These are phyloP conservation scores for Clanis bilineata DNA, from an alignment of 2,888 invertebrate genomes.

Conservation along the genomic window DNA sequence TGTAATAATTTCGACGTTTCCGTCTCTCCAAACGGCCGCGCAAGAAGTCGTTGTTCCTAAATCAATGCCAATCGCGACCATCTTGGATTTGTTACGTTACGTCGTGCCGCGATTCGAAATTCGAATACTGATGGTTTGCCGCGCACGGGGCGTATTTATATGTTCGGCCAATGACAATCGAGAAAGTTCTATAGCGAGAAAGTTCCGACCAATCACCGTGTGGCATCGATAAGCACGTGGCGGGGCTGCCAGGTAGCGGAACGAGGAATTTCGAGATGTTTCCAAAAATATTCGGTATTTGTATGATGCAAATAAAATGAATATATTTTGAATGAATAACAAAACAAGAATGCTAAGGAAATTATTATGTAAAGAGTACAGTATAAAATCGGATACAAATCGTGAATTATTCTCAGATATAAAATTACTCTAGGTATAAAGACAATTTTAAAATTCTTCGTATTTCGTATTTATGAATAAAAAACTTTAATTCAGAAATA, in stretches of 20 bases:
- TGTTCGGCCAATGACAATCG: slow-evolving; percentile 44
- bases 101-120: slow-evolving; percentile 22
- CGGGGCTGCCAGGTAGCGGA: slow-evolving; percentile 41
- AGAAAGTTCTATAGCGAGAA: slow-evolving; percentile 49
- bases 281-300: no score
- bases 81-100: slow-evolving; percentile 36
- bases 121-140: slow-evolving; percentile 35
- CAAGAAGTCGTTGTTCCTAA: slow-evolving; percentile 64
- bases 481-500: no score
- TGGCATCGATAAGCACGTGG: slow-evolving; percentile 30
- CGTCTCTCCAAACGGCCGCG: slow-evolving; percentile 61
- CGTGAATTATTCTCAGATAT: no score
- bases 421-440: no score
- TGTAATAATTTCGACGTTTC: slow-evolving; percentile 56
- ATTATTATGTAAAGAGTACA: no score
- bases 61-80: slow-evolving; percentile 67
- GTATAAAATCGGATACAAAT: no score
- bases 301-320: no score
- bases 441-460: no score
- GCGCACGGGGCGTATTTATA: slow-evolving; percentile 52
- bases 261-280: not conserved
- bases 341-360: not conserved
- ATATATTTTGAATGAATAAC: no score
- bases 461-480: no score
- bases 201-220: slow-evolving; percentile 48